Conservation (phyloP, 2,113 vertebrate genomes). For the Tenrec ecaudatus region DNA sequence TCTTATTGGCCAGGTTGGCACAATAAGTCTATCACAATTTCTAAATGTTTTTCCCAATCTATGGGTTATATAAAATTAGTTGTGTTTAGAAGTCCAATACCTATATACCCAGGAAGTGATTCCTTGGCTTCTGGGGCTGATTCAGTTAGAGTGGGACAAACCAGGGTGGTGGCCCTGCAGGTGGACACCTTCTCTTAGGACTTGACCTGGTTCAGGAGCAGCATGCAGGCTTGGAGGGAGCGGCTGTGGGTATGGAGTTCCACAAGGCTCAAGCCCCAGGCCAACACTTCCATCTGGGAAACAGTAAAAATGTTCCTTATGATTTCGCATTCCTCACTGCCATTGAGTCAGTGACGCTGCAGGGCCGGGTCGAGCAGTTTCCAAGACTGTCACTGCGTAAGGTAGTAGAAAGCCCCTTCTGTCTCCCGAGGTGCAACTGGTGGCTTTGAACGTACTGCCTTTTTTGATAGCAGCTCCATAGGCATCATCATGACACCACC, state of each 20-base stretch:
- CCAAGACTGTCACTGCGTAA: no score
- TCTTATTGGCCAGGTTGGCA: no score
- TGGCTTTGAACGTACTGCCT: no score
- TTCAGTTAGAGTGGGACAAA: background rate
- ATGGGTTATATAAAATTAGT: no score
- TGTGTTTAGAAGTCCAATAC: background rate
- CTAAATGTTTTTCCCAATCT: no score
- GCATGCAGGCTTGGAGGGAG: background rate
- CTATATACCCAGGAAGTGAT: conserved; percentile 15
- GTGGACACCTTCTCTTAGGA: background rate
- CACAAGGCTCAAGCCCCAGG: rapidly evolving
- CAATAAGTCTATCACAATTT: no score
- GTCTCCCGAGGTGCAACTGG: no score
- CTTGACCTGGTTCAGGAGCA: no score
- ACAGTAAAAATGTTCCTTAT: background rate
- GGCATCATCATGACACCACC: no score
- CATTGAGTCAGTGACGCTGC: background rate
- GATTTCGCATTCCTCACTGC: background rate
- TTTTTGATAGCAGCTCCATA: no score
- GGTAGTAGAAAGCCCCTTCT: no score
- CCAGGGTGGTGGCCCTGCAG: background rate
- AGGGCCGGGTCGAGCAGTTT: no score
- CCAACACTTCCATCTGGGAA: background rate
- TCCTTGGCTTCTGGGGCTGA: background rate
- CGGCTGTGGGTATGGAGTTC: background rate